These are phyloP conservation scores for Spinibarbus caldwelli DNA, from an alignment of 2,797 vertebrate species.

Conservation along the genomic window DNA sequence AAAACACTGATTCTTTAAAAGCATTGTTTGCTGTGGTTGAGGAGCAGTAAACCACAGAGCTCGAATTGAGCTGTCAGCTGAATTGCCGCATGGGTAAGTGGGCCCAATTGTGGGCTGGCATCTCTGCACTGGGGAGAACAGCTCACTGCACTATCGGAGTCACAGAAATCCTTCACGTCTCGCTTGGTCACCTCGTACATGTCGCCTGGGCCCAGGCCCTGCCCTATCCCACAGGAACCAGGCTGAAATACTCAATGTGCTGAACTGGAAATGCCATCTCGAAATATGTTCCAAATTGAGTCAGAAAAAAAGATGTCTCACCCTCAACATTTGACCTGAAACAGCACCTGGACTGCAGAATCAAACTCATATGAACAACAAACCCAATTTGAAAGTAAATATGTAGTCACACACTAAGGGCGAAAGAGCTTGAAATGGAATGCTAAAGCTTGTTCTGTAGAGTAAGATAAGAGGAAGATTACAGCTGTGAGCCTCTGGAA, in stretches of 20 bases:
- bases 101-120: constrained; percentile 60
- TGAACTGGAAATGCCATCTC: constrained; percentile 12
- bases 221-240: background rate
- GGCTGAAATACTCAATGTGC: constrained; percentile 26
- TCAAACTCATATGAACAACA: constrained; percentile 31
- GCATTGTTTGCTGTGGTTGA: constrained; percentile 54
- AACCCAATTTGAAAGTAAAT: constrained; percentile 43
- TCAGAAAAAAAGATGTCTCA: background rate
- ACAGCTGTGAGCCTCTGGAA: constrained; percentile 46
- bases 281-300: background rate
- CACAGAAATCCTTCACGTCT: constrained; percentile 67
- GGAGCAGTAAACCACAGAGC: constrained; percentile 56
- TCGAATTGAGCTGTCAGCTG: constrained; percentile 75
- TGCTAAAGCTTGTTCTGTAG: constrained; percentile 44
- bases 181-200: constrained; percentile 61
- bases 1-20: constrained; percentile 57
- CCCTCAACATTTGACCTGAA: background rate
- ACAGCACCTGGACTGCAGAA: background rate
- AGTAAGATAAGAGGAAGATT: constrained; percentile 57
- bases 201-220: constrained; percentile 21
- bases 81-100: constrained; percentile 72
- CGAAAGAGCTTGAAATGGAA: background rate
- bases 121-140: constrained; percentile 51
- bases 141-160: constrained; percentile 61
- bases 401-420: constrained; percentile 16